Base-by-base conservation (phyloP, 1,140 invertebrate species). In the Neomicropteryx cornuta region DNA sequence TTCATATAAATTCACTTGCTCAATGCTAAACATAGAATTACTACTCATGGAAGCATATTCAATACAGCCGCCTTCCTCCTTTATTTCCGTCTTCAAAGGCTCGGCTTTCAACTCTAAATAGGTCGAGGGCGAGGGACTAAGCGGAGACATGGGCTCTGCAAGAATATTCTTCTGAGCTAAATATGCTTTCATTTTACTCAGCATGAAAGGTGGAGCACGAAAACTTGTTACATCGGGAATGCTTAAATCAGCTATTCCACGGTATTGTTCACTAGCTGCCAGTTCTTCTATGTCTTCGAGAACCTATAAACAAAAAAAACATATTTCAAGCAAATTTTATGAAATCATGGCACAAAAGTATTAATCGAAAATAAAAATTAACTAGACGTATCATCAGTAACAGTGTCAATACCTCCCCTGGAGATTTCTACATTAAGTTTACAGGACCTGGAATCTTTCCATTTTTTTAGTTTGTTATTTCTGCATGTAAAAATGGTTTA, bases 211-310 rank as follows among this genome's bases (percentile, higher is more conserved):
- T 16, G 83, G 82, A 2, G 78, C 77, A 53, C 73, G 73, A 55
- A 87, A 87, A 2, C 81, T 81, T 33, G 74, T 71, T 38, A 85
- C 60, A 50, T 82, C 78, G 45, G 75, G 67, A 19, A 79, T 59
- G 51, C 78, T 62, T 21, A 83, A 66, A 42, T 74, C 58, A 6
- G 78, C 74, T 51, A 63, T 81, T 48, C 79, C 73, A 51, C 73
- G 76, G 54, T 86, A 86, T 41, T 84, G 78, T 36, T 84, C 80
- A 37, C 72, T 74, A 36, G 74, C 63, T 5, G 79, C 75, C 29
- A 88, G 58, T 50, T 86, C 80, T 58, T 76, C 68, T 31, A 89
- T 83, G 52, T 89, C 85, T 51, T 87, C 79, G 37, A 86, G 66
- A n/a, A 87, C 63, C 64, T 69, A 36, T 24, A 56, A 58, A 33